Conservation (phyloP, 1,140 invertebrate species). For the Drosophila pseudoananassae region DNA sequence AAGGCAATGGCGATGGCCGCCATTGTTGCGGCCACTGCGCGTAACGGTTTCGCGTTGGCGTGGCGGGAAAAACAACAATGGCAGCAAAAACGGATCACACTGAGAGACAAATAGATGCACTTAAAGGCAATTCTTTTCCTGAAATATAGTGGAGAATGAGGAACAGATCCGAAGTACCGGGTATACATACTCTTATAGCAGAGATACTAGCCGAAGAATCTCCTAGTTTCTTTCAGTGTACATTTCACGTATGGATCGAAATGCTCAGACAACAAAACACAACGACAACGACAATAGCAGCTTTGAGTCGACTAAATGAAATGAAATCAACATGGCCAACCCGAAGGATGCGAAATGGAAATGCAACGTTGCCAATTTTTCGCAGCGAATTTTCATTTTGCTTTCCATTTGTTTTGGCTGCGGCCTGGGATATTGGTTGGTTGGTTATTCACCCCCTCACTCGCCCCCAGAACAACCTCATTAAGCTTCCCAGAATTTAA, state of each 20-base stretch:
- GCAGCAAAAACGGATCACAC: constrained; percentile 12
- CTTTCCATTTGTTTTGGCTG: constrained; percentile 48
- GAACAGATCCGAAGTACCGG: no score
- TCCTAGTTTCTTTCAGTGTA: not conserved
- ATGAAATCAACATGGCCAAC: constrained; percentile 80
- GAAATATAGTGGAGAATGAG: not conserved
- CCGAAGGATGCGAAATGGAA: constrained; percentile 50
- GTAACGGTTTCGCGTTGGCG: constrained; percentile 38
- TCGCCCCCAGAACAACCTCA: constrained; percentile 19
- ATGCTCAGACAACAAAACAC: constrained; percentile 33
- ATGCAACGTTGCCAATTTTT: constrained; percentile 76
- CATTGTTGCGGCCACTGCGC: constrained; percentile 50
- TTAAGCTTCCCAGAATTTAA: constrained; percentile 47
- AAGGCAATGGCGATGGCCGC: constrained; percentile 33
- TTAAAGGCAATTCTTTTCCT: not conserved
- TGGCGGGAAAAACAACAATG: constrained; percentile 42
- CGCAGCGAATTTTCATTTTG: constrained; percentile 27
- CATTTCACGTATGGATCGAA: constrained; percentile 5
- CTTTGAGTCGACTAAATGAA: constrained; percentile 67
- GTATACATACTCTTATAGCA: not conserved
- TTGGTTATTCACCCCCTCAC: not conserved
- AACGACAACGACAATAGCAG: constrained; percentile 54
- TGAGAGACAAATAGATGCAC: constrained; percentile 9
- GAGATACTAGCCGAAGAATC: not conserved
- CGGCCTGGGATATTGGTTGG: constrained; percentile 29